phyloP scores from a whole-genome alignment of 2,797 vertebrate genomes.

The Nasua narica region DNA sequence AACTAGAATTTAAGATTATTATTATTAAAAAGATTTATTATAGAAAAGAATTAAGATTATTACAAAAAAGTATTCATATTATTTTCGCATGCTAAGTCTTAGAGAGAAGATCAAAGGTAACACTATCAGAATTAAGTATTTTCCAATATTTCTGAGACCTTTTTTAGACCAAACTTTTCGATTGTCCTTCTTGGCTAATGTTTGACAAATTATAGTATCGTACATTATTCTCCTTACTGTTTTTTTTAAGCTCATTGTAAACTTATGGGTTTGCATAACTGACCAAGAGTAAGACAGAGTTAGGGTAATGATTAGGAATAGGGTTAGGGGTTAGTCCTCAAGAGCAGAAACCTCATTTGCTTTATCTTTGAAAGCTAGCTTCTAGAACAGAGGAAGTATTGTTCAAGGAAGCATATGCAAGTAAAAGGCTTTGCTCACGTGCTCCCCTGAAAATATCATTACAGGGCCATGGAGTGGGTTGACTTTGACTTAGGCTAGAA shows the following conservation, averaged over 20 bases:
- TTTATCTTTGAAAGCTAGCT: constrained; percentile 24
- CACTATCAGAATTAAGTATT: not conserved
- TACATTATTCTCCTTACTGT: not conserved
- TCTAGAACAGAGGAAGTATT: not conserved
- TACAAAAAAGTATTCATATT: not conserved
- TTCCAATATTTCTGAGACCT: not conserved
- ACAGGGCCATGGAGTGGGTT: not conserved
- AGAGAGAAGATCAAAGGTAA: not conserved
- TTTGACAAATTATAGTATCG: not conserved
- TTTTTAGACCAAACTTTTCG: not conserved
- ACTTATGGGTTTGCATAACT: not conserved
- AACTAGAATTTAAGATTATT: not conserved
- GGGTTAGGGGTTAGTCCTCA: not conserved
- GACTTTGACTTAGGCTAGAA: constrained; percentile 3
- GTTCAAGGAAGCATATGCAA: not conserved
- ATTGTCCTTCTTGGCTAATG: not conserved
- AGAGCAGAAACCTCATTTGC: not conserved
- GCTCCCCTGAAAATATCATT: not conserved
- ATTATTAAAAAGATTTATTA: not conserved
- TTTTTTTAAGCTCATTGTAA: not conserved
- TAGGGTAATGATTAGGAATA: not conserved
- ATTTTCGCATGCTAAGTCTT: not conserved
- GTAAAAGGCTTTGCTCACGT: not conserved
- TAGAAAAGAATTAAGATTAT: not conserved
- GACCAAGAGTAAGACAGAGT: not conserved